Conservation (phyloP, 2,113 vertebrate genomes). For the Thalassarche chlororhynchos region DNA sequence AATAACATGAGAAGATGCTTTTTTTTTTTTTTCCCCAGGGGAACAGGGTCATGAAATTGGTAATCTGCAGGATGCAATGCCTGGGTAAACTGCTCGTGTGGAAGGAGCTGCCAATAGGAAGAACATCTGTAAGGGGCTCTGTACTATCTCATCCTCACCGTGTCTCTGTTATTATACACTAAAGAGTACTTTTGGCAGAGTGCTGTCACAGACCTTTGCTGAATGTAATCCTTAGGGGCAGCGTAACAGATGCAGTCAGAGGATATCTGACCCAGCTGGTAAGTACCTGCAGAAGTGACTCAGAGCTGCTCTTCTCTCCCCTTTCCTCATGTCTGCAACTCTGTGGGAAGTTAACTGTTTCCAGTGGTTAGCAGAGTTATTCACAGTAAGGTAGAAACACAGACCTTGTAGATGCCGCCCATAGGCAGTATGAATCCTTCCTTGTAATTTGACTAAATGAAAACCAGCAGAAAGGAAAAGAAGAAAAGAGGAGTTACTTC, state of each 20-base stretch:
- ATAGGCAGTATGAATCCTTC: background rate
- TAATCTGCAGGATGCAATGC: background rate
- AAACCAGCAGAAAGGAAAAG: background rate
- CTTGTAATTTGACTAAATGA: background rate
- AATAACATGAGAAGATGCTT: background rate
- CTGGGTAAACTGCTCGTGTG: background rate
- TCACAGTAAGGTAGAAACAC: background rate
- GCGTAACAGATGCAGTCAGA: background rate
- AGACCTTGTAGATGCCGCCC: background rate
- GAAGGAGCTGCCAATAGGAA: background rate
- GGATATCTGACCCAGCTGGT: background rate
- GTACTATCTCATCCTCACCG: background rate
- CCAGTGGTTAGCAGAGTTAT: background rate
- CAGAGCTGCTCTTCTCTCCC: background rate
- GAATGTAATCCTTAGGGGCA: background rate
- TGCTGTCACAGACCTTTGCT: background rate
- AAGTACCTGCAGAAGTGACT: background rate
- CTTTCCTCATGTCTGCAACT: background rate
- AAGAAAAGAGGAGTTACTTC: background rate
- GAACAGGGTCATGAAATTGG: background rate
- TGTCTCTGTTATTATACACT: background rate
- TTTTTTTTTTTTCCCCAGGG: background rate
- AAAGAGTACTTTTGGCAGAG: constrained; percentile 1
- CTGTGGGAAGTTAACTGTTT: background rate
- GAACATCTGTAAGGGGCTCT: constrained; percentile 25